phyloP scores from a whole-genome alignment of 2,888 invertebrate genomes.

The Volucella inanis region DNA sequence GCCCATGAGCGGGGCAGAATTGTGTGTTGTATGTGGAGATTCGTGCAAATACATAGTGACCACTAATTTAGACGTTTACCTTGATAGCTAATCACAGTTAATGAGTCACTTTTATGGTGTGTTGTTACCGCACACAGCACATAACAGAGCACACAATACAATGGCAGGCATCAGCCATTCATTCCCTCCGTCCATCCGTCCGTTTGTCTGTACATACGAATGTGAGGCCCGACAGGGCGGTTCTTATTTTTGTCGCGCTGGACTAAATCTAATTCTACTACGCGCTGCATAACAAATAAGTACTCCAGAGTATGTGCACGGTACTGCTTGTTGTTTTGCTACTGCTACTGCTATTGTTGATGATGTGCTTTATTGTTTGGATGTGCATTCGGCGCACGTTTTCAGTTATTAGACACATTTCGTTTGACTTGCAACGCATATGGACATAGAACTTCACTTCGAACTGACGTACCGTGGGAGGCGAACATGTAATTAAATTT shows the following conservation, averaged over 20 bases:
- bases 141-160: neutral
- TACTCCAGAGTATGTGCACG: neutral
- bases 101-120: conserved; percentile 58
- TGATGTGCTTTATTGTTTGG: neutral
- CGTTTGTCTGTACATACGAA: no score
- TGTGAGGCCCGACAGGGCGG: conserved; percentile 1
- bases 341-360: no score
- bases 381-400: conserved; percentile 44
- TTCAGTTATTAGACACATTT: conserved; percentile 45
- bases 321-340: conserved; percentile 10
- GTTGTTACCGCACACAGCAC: conserved; percentile 49
- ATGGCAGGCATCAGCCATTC: no score
- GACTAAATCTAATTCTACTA: conserved; percentile 47
- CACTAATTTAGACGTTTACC: conserved; percentile 44
- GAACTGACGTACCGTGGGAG: no score
- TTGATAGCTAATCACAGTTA: conserved; percentile 62
- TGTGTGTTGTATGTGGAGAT: neutral
- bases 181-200: no score
- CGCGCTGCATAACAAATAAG: conserved; percentile 50
- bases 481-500: conserved; percentile 3
- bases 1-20: no score
- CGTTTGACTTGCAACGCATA: conserved; percentile 24
- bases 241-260: conserved; percentile 49
- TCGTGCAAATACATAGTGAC: neutral
- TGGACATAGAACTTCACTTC: no score